Base-by-base conservation (phyloP, 2,888 invertebrate genomes). In the Hololepta plana region DNA sequence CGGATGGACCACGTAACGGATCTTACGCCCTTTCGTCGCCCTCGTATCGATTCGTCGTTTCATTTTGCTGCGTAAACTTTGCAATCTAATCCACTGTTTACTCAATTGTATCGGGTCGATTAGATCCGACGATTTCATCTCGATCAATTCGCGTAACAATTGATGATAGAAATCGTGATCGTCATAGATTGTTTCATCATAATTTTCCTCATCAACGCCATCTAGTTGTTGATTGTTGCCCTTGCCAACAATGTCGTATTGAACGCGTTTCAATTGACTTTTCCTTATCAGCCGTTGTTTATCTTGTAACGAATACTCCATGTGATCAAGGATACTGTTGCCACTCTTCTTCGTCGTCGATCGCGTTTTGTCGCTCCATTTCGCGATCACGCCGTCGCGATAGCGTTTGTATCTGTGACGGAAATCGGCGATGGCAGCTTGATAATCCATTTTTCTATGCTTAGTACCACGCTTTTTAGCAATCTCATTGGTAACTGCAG, bases 101-200 rank as follows among this genome's bases (percentile, higher is more conserved):
- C 84, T 80, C 21, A 91, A 62, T 40, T 84, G 81, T 5, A 79
- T 64, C 1, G 88, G 84, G 57, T 87, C 88, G 1, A 74, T 74
- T 6, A 81, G 65, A 42, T 76, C 74, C 3, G 75, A 69, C 0
- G 87, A 76, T 54, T 91, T 91, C 36, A 76, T 74, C 49, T 95
- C 90, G 35, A 96, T 91, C 19, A 96, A 58, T 50, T 95, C 91
- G 34, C 87, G 61, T 21, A 96, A 57, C 28, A 93, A 60, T 43
- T 90, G 85, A 52, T 93, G 91, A 53, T 96, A 96, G 51, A 96
- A 96, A 49, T 96, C 96, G 42, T 81, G 82, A 46, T 96, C 96
- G 51, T 96, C 93, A 57, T 87, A 96, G 42, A 95, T 81, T 56
- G 95, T 82, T 0, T 62, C 44, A 43, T 82, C 73, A 35, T 72